Base-by-base conservation (phyloP, 2,888 invertebrate species). In the Entomobrya proxima region DNA sequence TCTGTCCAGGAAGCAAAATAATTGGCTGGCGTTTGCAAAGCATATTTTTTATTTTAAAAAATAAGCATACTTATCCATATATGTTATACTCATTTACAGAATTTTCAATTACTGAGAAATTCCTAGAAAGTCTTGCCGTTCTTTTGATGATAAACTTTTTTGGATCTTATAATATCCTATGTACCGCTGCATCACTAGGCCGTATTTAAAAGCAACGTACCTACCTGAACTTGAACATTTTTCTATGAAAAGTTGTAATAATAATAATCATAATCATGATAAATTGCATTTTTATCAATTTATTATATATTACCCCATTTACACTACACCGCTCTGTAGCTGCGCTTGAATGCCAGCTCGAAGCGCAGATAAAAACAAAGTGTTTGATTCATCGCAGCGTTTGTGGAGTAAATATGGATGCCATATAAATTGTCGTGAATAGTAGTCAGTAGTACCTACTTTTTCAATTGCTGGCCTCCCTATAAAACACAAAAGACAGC, bases 281-380 rank as follows among this genome's bases (percentile, higher is more conserved):
- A 85, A 85, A 85, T 85, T 85, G 85, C 85, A 79, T 85, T 85
- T 85, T 85, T 85, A 85, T 79, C 85, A 85, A 85, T 85, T n/a
- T 85, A 81, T 81, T 81, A 85, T 72, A 78, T 47, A 72, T 77
- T 80, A 80, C 76, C 72, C 64, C 76, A 85, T 85, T 80, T 67
- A 74, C 85, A 85, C 79, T 50, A 30, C 78, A 69, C 72, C 52
- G 83, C 77, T 44, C 58, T 75, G 58, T 35, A 30, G 5, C 18
- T 44, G 13, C 47, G 27, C 44, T 2, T 72, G 18, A 27, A 11
- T 21, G 18, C 55, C 13, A 21, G 24, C 44, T 30, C 47, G 5
- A n/a, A 30, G 52, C 9, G 67, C 15, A 47, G 37, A 64, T 61
- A 61, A 75, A 50, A 47, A 74, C 74, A 74, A 75, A 64, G 21